Base-by-base conservation (phyloP, 2,888 invertebrate genomes). In the Gastracanthus pulcherrimus region DNA sequence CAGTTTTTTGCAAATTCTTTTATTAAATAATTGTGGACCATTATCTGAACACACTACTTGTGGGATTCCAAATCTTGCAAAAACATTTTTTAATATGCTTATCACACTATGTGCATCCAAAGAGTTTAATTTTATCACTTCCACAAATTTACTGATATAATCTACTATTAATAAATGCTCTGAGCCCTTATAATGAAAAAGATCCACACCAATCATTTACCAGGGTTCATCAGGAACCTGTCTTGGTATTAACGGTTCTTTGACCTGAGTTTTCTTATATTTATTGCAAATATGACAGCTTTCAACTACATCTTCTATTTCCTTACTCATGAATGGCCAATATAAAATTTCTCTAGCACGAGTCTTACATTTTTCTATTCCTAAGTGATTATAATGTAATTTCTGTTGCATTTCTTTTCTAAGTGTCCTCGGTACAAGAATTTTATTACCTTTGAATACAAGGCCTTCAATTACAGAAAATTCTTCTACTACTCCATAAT, bases 371-470 rank as follows among this genome's bases (percentile, higher is more conserved):
- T 86, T 86, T 60, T 85, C 86, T 5, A 86, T 77, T 6, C 87
- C 86, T 51, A 86, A 58, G 76, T 89, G 88, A 5, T 82, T 81
- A 78, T 86, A 86, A 67, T 88, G 87, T 23, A 88, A 75, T 58
- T 80, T 82, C 7, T 82, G 51, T 29, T 88, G 71, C 72, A 88
- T 86, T 58, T 85, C 76, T 23, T 72, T 75, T 80, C 85, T 83
- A 11, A 86, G 64, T 13, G 29, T 82, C 13, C 80, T 82, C 16
- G 87, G 85, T 45, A 87, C 74, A 11, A 87, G 51, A 2, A 86
- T 23, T 38, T 70, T 69, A 64, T 82, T 76, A 3, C 69, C 60
- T 48, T 84, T 85, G 36, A 79, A 83, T 29, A 83, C 41, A 31
- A 85, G 51, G 36, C 79, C 79, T 9, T 84, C 81, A 19, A 83